Evolutionary conservation across 2,888 invertebrate species (phyloP).

Genomic region (Ormyrus labotus): DNA sequence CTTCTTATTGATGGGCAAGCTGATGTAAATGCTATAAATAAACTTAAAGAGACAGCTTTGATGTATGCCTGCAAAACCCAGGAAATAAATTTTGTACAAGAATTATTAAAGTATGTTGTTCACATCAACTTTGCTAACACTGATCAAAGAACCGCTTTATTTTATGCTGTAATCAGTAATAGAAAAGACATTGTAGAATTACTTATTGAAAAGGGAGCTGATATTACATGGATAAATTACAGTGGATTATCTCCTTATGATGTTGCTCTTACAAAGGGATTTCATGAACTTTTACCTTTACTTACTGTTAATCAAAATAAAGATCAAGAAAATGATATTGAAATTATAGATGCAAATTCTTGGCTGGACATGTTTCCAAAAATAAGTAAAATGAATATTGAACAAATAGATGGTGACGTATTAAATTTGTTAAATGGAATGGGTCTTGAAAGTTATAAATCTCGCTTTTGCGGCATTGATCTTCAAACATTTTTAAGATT

Average conservation of each 20-base stretch:
- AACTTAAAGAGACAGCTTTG: conserved; percentile 79
- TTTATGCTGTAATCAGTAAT: conserved; percentile 81
- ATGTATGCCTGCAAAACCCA: conserved; percentile 81
- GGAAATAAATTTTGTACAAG: conserved; percentile 77
- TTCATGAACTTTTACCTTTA: conserved; percentile 67
- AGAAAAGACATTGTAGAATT: conserved; percentile 78
- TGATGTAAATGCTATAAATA: conserved; percentile 78
- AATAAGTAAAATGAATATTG: conserved; percentile 55
- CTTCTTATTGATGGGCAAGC: conserved; percentile 78
- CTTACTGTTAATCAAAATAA: conserved; percentile 58
- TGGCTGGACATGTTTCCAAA: conserved; percentile 79
- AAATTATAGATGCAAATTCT: conserved; percentile 53
- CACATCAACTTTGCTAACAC: conserved; percentile 80
- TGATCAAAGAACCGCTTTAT: conserved; percentile 81
- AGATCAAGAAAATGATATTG: conserved; percentile 41
- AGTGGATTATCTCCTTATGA: conserved; percentile 77
- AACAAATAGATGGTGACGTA: conserved; percentile 75
- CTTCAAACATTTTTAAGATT: conserved; percentile 79
- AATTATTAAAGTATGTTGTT: conserved; percentile 77
- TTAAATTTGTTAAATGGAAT: conserved; percentile 79
- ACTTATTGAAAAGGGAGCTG: conserved; percentile 78
- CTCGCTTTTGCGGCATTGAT: conserved; percentile 77
- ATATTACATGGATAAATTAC: conserved; percentile 77
- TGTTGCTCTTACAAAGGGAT: conserved; percentile 78
- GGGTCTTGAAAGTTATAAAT: conserved; percentile 78